phyloP scores from a whole-genome alignment of 2,113 vertebrate genomes.

The Hepsetus odoe region DNA sequence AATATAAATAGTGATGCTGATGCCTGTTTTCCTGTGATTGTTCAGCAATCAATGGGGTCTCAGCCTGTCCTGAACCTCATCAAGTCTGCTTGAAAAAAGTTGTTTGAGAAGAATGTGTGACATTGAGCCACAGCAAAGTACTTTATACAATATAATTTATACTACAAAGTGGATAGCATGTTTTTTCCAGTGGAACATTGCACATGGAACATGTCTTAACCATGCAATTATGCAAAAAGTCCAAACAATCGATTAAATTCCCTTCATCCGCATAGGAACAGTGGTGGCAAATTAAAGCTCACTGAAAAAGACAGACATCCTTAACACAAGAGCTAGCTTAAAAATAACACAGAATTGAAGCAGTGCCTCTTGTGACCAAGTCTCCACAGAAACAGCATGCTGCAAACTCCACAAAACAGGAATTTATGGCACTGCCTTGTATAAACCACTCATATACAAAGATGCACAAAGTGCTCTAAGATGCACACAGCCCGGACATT shows the following conservation, averaged over 20 bases:
- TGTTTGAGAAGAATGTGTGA: no score
- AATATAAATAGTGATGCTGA: no score
- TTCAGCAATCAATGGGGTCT: no score
- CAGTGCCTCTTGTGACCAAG: background rate
- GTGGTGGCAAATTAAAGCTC: background rate
- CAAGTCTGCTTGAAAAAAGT: no score
- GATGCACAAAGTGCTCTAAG: background rate
- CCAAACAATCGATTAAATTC: no score
- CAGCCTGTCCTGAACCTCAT: no score
- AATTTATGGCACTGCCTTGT: background rate
- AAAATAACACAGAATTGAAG: background rate
- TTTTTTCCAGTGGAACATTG: background rate
- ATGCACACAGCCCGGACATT: background rate
- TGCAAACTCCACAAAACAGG: background rate
- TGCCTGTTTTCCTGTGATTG: no score
- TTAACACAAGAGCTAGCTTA: background rate
- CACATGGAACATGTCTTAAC: background rate
- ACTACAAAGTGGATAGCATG: no score
- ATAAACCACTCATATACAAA: background rate
- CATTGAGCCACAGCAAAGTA: no score
- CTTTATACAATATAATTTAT: no score
- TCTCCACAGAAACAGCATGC: background rate
- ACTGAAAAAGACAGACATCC: background rate
- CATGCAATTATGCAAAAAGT: no score
- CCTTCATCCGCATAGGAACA: background rate